Percentiles rank a stretch among this genome's conserved stretches.
These are phyloP conservation scores for Caranx melampygus DNA, from an alignment of 2,113 vertebrate genomes.

Conservation along the genomic window DNA sequence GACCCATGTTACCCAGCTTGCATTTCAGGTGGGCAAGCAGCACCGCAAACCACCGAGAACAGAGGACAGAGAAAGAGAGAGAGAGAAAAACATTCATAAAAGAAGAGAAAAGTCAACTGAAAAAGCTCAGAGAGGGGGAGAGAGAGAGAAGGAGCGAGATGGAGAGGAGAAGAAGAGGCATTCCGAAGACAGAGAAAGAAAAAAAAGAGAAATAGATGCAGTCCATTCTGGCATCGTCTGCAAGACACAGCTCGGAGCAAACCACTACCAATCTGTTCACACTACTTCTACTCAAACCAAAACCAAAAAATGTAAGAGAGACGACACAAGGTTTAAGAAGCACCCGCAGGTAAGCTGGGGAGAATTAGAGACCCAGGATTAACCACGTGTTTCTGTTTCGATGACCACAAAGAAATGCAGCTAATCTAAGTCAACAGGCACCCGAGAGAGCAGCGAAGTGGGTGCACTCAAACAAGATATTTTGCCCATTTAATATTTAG, in stretches of 20 bases:
- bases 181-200: constrained; percentile 73
- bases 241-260: constrained; percentile 81
- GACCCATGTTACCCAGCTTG: constrained; percentile 78
- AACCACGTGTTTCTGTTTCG: constrained; percentile 43
- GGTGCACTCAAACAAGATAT: constrained; percentile 39
- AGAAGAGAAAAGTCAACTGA: constrained; percentile 64
- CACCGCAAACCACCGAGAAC: constrained; percentile 71
- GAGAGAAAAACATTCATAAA: constrained; percentile 76
- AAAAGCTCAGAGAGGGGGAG: constrained; percentile 58
- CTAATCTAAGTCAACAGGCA: constrained; percentile 55
- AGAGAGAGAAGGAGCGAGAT: constrained; percentile 50
- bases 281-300: constrained; percentile 72
- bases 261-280: constrained; percentile 70
- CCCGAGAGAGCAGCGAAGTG: constrained; percentile 45
- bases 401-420: constrained; percentile 49
- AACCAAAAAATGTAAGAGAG: constrained; percentile 60
- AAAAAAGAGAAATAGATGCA: constrained; percentile 73
- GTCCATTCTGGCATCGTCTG: constrained; percentile 78
- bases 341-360: constrained; percentile 71
- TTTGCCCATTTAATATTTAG: constrained; percentile 53
- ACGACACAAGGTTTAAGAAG: constrained; percentile 74
- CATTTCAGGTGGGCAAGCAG: constrained; percentile 73
- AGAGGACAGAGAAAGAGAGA: constrained; percentile 70
- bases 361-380: constrained; percentile 54
- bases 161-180: constrained; percentile 69